Percentiles rank a stretch among this genome's conserved stretches.
These are phyloP conservation scores for Numida meleagris DNA, from an alignment of 2,113 vertebrate genomes.

Conservation along the genomic window DNA sequence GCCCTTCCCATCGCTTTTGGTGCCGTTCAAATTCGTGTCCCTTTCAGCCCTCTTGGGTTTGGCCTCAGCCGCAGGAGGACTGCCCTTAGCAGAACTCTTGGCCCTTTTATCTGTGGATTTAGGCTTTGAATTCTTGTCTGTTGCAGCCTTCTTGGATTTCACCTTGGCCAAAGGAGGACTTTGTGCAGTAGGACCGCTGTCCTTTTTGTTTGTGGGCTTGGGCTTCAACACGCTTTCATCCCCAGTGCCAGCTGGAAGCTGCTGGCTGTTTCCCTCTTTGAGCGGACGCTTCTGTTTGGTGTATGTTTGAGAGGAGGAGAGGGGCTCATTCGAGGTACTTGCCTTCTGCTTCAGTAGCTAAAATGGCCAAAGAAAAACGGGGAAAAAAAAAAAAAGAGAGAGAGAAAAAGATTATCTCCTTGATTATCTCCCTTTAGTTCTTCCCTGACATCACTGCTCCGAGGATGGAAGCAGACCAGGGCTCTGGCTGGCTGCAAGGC, in stretches of 20 bases:
- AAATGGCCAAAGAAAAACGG: neutral
- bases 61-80: neutral
- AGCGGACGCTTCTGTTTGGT: neutral
- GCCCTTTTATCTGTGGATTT: neutral
- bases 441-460: fast-evolving
- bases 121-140: neutral
- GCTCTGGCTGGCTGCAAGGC: neutral
- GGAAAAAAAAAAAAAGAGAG: neutral
- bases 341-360: slow-evolving; percentile 74
- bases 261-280: neutral
- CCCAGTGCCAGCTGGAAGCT: neutral
- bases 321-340: neutral
- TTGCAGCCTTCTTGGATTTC: neutral
- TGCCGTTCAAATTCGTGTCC: neutral
- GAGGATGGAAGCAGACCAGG: fast-evolving
- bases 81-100: fast-evolving
- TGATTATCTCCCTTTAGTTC: fast-evolving
- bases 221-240: neutral
- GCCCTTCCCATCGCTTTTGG: neutral
- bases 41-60: neutral
- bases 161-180: neutral
- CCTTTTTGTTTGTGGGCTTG: neutral
- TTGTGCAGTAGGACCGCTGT: fast-evolving
- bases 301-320: fast-evolving
- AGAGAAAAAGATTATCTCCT: no score